A percentile compares a stretch with the other conserved stretches of the same genome.
Conservation (phyloP, 1,140 invertebrate species). For the Lasaia peninsularis region DNA sequence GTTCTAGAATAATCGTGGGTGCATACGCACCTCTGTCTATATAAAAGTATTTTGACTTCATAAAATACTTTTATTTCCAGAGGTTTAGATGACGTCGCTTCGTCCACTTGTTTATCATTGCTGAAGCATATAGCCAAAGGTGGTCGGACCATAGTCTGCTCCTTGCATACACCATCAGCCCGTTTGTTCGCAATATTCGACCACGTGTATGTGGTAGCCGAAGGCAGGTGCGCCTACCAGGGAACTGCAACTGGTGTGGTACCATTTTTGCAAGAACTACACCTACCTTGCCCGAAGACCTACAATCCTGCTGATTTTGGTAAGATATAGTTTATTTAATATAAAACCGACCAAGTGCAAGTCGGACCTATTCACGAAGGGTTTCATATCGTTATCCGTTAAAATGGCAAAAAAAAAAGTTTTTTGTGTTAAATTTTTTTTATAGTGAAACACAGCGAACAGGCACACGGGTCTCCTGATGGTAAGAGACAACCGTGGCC, state of each 20-base stretch:
- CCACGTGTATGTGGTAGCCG: constrained; percentile 85
- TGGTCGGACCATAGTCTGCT: constrained; percentile 92
- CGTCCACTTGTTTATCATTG: constrained; percentile 85
- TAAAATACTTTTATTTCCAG: constrained; percentile 61
- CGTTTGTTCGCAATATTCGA: constrained; percentile 87
- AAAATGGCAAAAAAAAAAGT: no score
- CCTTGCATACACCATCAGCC: constrained; percentile 94
- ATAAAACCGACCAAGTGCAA: no score
- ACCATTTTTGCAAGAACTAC: constrained; percentile 82
- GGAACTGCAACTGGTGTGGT: constrained; percentile 82
- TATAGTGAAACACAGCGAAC: no score
- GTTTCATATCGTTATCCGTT: no score
- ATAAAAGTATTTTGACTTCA: no score
- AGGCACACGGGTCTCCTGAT: no score
- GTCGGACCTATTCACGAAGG: no score
- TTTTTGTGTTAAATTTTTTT: no score
- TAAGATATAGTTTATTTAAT: constrained; percentile 62
- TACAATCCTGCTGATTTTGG: constrained; percentile 91
- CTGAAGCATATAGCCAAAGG: constrained; percentile 87
- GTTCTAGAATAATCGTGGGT: no score
- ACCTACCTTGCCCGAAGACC: constrained; percentile 84
- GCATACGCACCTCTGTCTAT: no score
- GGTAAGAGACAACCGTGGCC: no score
- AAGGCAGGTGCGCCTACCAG: constrained; percentile 87
- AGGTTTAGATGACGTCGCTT: constrained; percentile 87